Base-by-base conservation (phyloP, 2,113 vertebrate species). In the Megaleporinus macrocephalus region DNA sequence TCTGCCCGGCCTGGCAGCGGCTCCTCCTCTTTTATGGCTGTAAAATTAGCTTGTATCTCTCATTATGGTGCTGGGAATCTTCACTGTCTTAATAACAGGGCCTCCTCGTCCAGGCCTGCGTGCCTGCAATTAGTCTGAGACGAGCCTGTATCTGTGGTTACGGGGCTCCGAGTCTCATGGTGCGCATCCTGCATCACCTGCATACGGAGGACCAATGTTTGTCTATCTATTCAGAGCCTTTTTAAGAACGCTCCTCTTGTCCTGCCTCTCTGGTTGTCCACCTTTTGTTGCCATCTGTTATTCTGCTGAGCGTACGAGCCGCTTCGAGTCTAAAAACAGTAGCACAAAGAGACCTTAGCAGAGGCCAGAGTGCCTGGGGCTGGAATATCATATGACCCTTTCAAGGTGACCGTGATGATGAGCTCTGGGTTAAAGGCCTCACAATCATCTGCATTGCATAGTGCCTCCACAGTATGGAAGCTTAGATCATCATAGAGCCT, bases 361-460 rank as follows among this genome's bases (percentile, higher is more conserved):
- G 69, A 73, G 61, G 30, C 44, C 49, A 41, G 4, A 10, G 6
- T 0, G 15, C 27, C 63, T 78, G 44, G 11, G 53, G 65, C 49
- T 76, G 49, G 20, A 24, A 36, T 33, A 66, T 53, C 51, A 65
- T 69, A 20, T 66, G 26, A 66, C 70, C 53, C 30, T 80, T 59
- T 73, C 36, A 80, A 81, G 81, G 81, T 83, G 69, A 83, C 74
- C 30, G 53, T 30, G 36, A 33, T 49, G 59, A 10, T 13, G 26
- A 57, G 68, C 24, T 33, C 22, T 13, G 24, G 76, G 76, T 80
- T 18, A 55, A 69, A 69, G 72, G 73, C 18, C 57, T 70, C 1
- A 63, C 24, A 13, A n/a, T 70, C 36, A 22, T 6, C 27, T 36
- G 18, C 20, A 10, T 68, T 20, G 0, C 65, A 36, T 68, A 36